These are phyloP conservation scores for Netta rufina DNA, from an alignment of 2,797 vertebrate genomes.

Conservation along the genomic window DNA sequence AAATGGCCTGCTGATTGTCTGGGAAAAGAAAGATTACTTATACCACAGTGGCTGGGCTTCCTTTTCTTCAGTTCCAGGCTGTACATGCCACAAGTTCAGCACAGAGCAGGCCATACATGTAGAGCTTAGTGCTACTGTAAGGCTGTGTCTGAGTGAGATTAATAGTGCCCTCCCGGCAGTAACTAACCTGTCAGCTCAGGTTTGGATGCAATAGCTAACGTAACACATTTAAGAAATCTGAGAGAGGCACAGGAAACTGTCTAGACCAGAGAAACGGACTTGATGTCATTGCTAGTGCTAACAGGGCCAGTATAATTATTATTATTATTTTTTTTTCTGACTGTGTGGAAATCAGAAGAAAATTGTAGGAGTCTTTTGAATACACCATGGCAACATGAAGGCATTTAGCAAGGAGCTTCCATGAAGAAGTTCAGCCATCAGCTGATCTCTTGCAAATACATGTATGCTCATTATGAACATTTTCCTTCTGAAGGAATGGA, in stretches of 20 bases:
- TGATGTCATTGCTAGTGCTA: neutral
- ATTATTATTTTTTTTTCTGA: neutral
- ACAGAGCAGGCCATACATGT: accelerated
- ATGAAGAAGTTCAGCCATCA: neutral
- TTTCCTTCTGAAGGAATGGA: neutral
- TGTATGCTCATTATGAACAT: neutral
- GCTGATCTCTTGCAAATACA: neutral
- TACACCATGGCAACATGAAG: neutral
- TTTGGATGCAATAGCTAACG: neutral
- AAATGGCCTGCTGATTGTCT: neutral
- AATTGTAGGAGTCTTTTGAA: neutral
- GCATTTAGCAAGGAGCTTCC: neutral
- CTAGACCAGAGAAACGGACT: neutral
- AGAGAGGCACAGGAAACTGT: neutral
- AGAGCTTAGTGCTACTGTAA: neutral
- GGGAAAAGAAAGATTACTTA: neutral
- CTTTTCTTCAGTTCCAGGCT: neutral
- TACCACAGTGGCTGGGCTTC: neutral
- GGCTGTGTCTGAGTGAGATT: neutral
- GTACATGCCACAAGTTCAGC: neutral
- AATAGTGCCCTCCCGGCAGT: neutral
- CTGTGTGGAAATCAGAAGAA: neutral
- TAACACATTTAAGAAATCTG: neutral
- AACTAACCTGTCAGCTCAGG: neutral
- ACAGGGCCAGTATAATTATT: neutral